phyloP scores from a whole-genome alignment of 1,140 invertebrate species.

The Trypoxylus dichotomus region DNA sequence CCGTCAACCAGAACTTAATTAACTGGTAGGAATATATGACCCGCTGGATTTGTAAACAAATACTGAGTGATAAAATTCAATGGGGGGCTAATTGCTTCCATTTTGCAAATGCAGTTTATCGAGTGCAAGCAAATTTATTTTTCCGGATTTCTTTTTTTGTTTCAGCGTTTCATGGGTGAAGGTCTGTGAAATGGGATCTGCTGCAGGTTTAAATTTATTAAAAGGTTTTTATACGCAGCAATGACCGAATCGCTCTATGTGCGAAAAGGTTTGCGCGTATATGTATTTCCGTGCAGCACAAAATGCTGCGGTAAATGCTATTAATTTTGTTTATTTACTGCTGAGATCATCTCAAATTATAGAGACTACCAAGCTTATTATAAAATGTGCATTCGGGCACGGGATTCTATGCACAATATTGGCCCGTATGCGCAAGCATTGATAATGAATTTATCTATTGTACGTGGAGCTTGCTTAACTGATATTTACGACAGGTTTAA shows the following conservation, averaged over 20 bases:
- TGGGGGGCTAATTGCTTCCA: constrained; percentile 12
- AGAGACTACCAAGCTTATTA: constrained; percentile 2
- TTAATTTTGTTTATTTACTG: constrained; percentile 20
- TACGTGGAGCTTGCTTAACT: not conserved
- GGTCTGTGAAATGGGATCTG: constrained; percentile 4
- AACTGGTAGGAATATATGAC: not conserved
- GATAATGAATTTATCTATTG: constrained; percentile 13
- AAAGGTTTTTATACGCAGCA: not conserved
- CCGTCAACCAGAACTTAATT: not conserved
- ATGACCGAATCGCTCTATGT: not conserved
- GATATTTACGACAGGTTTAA: not conserved
- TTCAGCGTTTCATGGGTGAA: not conserved
- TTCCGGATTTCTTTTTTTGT: not conserved
- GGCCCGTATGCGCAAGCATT: not conserved
- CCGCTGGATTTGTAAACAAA: not conserved
- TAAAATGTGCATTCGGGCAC: not conserved
- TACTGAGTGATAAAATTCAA: constrained; percentile 12
- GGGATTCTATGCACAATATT: not conserved
- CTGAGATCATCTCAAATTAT: constrained; percentile 15
- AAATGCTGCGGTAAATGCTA: not conserved
- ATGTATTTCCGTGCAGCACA: not conserved
- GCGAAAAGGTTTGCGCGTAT: not conserved
- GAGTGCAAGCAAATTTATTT: constrained; percentile 1
- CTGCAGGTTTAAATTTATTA: constrained; percentile 8
- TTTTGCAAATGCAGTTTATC: constrained; percentile 14